Evolutionary conservation across 2,888 invertebrate species (phyloP), one percentile per base, ranked within the genome.

Genomic region (Acanthoscelides obtectus): DNA sequence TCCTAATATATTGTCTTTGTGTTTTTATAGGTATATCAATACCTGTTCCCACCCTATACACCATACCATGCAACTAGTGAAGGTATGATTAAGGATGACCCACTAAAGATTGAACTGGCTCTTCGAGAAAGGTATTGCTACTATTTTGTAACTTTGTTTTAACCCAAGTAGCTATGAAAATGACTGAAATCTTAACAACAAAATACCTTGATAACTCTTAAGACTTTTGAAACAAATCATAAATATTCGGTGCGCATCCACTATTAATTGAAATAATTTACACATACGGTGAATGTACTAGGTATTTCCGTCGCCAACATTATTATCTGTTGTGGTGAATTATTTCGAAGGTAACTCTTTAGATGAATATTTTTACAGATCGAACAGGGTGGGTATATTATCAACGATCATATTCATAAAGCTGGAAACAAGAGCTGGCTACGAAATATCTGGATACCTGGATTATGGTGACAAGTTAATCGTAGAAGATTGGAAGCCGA

Each of bases 361-460:
- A n/a, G n/a, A n/a, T n/a, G n/a, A n/a, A 8, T 20, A 17, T 66
- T 20, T 66, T 66, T 66, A 22, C 17, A 66, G 66, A 66, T 88
- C 90, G 0, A 96, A 95, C 81, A 72, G 79, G 25, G 77, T 80
- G n/a, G 74, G 85, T 65, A 78, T 74, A 73, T 79, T 82, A 25
- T 87, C 92, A 90, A 91, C 94, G 0, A 94, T 96, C 69, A 92
- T 96, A 73, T 96, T 95, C 81, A 83, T 96, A 4, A 88, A 93
- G 8, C 89, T 90, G 81, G 88, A 88, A 73, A 92, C 91, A 12
- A 89, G 87, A 73, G 88, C 90, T 4, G 93, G 94, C 1, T 92
- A 92, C 76, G 94, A 95, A 82, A 89, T 95, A 72, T 95, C 95
- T 0, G 94, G 93, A 0, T 96, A 95, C 81, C 91, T 97, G 25